phyloP scores from a whole-genome alignment of 2,797 vertebrate species.

The Orestias chungarensis region DNA sequence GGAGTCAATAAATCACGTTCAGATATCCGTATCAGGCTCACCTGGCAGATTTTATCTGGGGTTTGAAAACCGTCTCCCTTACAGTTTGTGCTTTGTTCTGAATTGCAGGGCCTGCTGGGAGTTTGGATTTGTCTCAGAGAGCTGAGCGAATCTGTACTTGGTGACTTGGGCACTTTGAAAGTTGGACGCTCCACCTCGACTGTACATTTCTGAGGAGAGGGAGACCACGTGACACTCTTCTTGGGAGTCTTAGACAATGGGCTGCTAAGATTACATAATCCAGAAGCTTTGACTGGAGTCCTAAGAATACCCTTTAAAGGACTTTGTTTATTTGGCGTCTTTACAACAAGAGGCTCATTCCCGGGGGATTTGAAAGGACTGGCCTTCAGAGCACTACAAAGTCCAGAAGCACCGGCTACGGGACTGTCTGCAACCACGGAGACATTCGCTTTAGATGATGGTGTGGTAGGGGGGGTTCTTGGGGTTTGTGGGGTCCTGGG shows the following conservation, averaged over 20 bases:
- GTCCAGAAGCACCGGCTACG: constrained; percentile 32
- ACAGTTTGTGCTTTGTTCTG: constrained; percentile 40
- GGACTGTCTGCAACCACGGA: constrained; percentile 55
- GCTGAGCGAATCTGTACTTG: constrained; percentile 30
- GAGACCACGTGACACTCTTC: constrained; percentile 80
- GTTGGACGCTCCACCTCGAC: constrained; percentile 14
- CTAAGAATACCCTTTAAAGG: constrained; percentile 78
- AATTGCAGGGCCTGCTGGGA: constrained; percentile 45
- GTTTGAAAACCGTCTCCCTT: constrained; percentile 64
- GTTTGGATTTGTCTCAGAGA: constrained; percentile 61
- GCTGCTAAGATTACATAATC: constrained; percentile 43
- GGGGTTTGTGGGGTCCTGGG: constrained; percentile 39
- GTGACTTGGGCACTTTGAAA: constrained; percentile 75
- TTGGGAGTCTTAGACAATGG: constrained; percentile 64
- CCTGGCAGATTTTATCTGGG: constrained; percentile 63
- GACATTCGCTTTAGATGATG: constrained; percentile 24
- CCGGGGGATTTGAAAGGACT: constrained; percentile 69
- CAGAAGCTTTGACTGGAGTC: constrained; percentile 66
- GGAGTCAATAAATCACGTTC: constrained; percentile 3
- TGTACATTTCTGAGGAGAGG: constrained; percentile 64
- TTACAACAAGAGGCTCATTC: constrained; percentile 49
- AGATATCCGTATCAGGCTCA: constrained; percentile 12
- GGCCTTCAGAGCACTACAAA: constrained; percentile 37
- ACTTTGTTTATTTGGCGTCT: constrained; percentile 61
- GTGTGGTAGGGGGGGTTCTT: constrained; percentile 30